Base-by-base conservation (phyloP, 2,888 invertebrate genomes). In the Ditylenchus weischeri region DNA sequence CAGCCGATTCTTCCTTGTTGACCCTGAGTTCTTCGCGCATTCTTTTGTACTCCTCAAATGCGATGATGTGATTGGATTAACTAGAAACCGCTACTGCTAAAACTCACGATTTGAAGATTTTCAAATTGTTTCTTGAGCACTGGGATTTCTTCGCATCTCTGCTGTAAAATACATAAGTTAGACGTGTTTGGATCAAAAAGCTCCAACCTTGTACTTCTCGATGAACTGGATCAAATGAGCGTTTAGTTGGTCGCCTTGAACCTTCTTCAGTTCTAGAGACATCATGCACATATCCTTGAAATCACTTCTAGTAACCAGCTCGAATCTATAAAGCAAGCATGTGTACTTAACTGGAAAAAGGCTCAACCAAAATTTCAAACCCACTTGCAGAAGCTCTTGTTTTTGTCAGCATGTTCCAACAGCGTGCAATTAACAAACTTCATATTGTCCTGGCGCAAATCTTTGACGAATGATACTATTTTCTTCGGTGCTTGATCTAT, bases 181-280 rank as follows among this genome's bases (percentile, higher is more conserved):
- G 29, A 15, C 13, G 7, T 54, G n/a, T 11, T 29, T 15, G 1
- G 4, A 29, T 7, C 11, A 54, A 10, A 54, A 7, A 5, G 7
- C 21, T 13, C 54, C 54, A 54, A 54, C 54, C 54, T 18, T 54
- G n/a, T 54, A 54, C 29, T 54, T 54, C 29, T 54, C 54, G 11
- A 54, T 54, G 54, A 54, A 54, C 29, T 54, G 21, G 2, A 54
- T 29, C 7, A 54, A 13, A 54, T 54, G 54, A 6, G 4, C 5
- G 1, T 54, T 54, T 21, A 54, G n/a, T 54, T 54, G 21, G 21
- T 54, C 54, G 4, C 54, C 54, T 18, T 21, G 23, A n/a, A 29
- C 54, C n/a, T 51, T 54, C 29, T 54, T 54, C 54, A 54, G 10
- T 54, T 54, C 54, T 2, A 54, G 29, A 11, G 54, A 54, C 54